These are phyloP conservation scores for Noctua fimbriata DNA, from an alignment of 2,888 invertebrate species.

Conservation along the genomic window DNA sequence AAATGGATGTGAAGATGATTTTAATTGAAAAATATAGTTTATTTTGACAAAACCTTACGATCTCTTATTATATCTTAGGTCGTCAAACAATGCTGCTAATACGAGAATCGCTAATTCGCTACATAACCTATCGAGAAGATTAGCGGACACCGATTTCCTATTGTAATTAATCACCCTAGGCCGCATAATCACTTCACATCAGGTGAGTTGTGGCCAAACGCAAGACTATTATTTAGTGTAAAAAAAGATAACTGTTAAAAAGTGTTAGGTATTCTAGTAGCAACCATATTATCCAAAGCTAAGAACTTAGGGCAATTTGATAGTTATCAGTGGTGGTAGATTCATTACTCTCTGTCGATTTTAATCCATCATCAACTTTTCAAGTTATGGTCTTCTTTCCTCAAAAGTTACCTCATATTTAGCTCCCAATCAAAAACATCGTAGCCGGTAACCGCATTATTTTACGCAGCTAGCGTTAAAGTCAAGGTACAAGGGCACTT, in stretches of 20 bases:
- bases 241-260: too few relatives aligned
- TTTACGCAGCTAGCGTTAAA: slow-evolving; percentile 35
- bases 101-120: not conserved
- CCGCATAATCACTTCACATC: not conserved
- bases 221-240: not conserved
- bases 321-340: not conserved
- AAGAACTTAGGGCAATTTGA: not conserved
- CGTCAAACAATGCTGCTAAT: not conserved
- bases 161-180: not conserved
- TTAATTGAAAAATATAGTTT: too few relatives aligned
- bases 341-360: not conserved
- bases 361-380: not conserved
- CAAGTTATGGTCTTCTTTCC: not conserved
- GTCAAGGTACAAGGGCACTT: slow-evolving; percentile 38
- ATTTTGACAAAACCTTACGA: not conserved
- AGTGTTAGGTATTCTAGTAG: not conserved
- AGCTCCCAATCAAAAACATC: not conserved
- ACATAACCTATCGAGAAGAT: not conserved
- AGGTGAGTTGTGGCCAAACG: not conserved
- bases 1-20: too few relatives aligned
- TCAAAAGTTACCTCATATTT: not conserved
- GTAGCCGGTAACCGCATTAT: slow-evolving; percentile 29
- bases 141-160: not conserved
- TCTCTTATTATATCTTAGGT: not conserved
- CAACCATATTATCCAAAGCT: not conserved